A percentile compares a stretch with the other conserved stretches of the same genome.
Conservation (phyloP, 1,140 invertebrate species). For the Kradibia gibbosae region DNA sequence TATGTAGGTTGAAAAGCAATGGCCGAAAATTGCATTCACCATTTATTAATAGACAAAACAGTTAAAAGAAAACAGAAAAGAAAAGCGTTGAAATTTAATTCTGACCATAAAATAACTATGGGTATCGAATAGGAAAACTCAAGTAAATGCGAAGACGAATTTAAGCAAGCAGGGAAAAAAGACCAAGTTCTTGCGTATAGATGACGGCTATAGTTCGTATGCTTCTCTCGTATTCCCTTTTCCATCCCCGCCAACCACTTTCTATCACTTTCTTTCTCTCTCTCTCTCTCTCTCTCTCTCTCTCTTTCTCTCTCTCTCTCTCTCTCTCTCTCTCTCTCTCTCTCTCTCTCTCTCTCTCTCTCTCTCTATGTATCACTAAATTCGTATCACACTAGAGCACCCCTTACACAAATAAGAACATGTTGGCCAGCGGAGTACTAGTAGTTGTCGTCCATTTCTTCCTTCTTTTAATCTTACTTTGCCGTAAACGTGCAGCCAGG, state of each 20-base stretch:
- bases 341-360: conserved; percentile 45
- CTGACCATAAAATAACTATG: conserved; percentile 32
- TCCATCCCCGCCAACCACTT: neutral
- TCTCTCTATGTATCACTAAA: neutral
- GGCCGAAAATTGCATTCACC: neutral
- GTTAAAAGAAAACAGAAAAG: conserved; percentile 1
- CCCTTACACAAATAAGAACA: neutral
- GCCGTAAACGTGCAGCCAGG: conserved; percentile 71
- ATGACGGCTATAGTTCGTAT: neutral
- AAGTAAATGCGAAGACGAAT: conserved; percentile 52
- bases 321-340: conserved; percentile 16
- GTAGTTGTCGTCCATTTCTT: conserved; percentile 67
- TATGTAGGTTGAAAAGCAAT: too few relatives aligned
- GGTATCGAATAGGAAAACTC: conserved; percentile 45
- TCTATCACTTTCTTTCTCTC: too few relatives aligned
- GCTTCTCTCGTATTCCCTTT: neutral
- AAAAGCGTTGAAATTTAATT: conserved; percentile 38
- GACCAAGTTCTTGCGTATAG: conserved; percentile 55
- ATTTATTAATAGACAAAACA: neutral
- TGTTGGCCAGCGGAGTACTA: conserved; percentile 27
- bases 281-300: neutral
- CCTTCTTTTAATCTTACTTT: conserved; percentile 73
- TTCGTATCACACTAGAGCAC: too few relatives aligned
- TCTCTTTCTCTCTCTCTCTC: too few relatives aligned
- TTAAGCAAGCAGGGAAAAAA: conserved; percentile 65